Evolutionary conservation across 2,113 vertebrate genomes (phyloP).

Genomic region (Poeciliopsis turrubarensis): DNA sequence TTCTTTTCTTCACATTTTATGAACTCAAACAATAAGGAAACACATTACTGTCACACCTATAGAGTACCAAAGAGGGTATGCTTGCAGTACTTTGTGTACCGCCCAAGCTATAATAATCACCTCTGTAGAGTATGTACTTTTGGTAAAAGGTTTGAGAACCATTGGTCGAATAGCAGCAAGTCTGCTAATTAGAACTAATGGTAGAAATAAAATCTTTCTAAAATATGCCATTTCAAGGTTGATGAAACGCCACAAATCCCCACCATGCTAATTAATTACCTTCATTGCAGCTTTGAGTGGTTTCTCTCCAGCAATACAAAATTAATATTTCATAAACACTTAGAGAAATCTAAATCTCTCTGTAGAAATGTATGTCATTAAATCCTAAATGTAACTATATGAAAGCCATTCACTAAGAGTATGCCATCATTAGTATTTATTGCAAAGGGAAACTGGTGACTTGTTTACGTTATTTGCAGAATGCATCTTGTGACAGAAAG

Average conservation of each 20-base stretch:
- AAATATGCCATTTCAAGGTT: too few relatives aligned
- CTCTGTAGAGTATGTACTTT: constrained; percentile 32
- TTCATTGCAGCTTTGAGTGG: neutral
- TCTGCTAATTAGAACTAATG: neutral
- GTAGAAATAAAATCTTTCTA: too few relatives aligned
- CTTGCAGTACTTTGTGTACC: neutral
- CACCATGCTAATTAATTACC: too few relatives aligned
- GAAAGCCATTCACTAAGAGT: too few relatives aligned
- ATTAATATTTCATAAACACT: constrained; percentile 28
- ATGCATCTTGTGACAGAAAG: constrained; percentile 4
- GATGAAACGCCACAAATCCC: too few relatives aligned
- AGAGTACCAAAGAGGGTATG: neutral
- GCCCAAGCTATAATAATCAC: neutral
- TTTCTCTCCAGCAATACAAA: constrained; percentile 19
- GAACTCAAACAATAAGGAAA: neutral
- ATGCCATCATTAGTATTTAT: neutral
- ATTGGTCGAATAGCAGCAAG: neutral
- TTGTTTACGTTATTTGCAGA: constrained; percentile 28
- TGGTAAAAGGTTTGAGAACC: constrained; percentile 11
- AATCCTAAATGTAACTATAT: neutral
- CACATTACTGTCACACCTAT: neutral
- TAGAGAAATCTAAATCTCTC: neutral
- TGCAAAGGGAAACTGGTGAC: constrained; percentile 7
- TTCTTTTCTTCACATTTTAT: neutral
- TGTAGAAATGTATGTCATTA: neutral